Conservation (phyloP, 2,888 invertebrate genomes). For the Leptura quadrifasciata region DNA sequence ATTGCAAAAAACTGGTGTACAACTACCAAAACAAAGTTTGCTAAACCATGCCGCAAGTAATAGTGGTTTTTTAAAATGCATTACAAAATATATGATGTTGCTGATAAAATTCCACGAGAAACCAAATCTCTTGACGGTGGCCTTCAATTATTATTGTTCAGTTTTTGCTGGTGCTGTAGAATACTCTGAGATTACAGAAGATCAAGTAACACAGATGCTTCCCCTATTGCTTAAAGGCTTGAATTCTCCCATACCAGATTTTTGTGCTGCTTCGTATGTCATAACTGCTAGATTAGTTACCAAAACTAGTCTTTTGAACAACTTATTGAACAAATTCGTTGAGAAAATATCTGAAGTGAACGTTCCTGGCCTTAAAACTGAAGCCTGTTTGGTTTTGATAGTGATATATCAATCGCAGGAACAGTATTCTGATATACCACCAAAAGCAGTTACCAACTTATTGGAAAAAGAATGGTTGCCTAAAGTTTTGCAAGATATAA, state of each 20-base stretch:
- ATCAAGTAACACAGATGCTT: constrained; percentile 82
- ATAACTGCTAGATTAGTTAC: constrained; percentile 82
- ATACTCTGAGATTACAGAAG: constrained; percentile 74
- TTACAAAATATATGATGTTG: constrained; percentile 77
- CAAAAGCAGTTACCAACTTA: constrained; percentile 75
- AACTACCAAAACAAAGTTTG: constrained; percentile 83
- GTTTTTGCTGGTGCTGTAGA: constrained; percentile 84
- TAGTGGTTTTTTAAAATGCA: constrained; percentile 78
- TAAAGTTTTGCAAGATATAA: constrained; percentile 75
- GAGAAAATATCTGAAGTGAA: constrained; percentile 77
- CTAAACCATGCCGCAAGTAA: constrained; percentile 83
- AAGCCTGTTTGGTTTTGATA: constrained; percentile 81
- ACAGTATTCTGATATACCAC: constrained; percentile 72
- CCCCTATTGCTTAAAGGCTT: constrained; percentile 84
- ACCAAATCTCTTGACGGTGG: constrained; percentile 79
- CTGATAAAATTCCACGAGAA: constrained; percentile 79
- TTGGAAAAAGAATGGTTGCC: constrained; percentile 74
- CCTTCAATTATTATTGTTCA: constrained; percentile 88
- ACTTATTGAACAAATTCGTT: constrained; percentile 78
- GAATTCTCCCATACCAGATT: constrained; percentile 81
- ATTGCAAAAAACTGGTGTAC: constrained; percentile 84
- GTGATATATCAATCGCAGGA: constrained; percentile 82
- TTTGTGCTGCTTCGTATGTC: constrained; percentile 84
- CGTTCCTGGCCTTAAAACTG: constrained; percentile 76
- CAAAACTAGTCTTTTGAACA: constrained; percentile 78